Evolutionary conservation across 2,797 vertebrate genomes (phyloP), one percentile per base, ranked within the genome.

Genomic region (Eidolon dupreanum): DNA sequence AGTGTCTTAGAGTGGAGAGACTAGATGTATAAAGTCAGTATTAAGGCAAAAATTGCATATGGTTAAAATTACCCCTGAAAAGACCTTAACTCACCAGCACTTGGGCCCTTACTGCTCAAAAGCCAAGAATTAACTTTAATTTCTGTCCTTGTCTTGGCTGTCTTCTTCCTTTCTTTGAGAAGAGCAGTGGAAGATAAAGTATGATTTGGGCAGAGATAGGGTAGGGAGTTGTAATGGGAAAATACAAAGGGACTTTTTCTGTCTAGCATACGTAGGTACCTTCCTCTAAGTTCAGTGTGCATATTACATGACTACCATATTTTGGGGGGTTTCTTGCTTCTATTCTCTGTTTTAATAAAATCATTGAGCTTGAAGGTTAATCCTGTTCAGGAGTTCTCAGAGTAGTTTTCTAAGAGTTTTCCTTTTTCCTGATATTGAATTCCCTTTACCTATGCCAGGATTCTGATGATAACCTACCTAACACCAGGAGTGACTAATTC

Each of bases 41-140:
- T 87, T 77, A 79, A 73, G 66, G 53, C 59, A 94, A 46, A 93
- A 92, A 77, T 86, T 73, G 8, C 15, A 38, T 38, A 20, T 86
- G 28, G n/a, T 83, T 96, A 83, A 91, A 90, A 88, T 93, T 82
- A 75, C 57, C 22, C 13, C 41, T 81, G 5, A 26, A 61, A 96
- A 93, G 16, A 90, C 3, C 24, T 68, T 78, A 84, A 28, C 31
- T 93, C 31, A 93, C 38, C 43, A 84, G 10, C 22, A 53, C 70
- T 94, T 94, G 36, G 70, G 46, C 31, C 51, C 41, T 93, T 91
- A 92, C 46, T 93, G 17, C 36, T 93, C 24, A 88, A 61, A 90
- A 97, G 41, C 28, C 65, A 90, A 81, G 16, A 90, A 83, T 83
- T 78, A 74, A 95, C 43, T 94, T 90, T 93, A 33, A 24, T 81